These are phyloP conservation scores for Harmothoe impar DNA, from an alignment of 2,888 invertebrate genomes.

Conservation along the genomic window DNA sequence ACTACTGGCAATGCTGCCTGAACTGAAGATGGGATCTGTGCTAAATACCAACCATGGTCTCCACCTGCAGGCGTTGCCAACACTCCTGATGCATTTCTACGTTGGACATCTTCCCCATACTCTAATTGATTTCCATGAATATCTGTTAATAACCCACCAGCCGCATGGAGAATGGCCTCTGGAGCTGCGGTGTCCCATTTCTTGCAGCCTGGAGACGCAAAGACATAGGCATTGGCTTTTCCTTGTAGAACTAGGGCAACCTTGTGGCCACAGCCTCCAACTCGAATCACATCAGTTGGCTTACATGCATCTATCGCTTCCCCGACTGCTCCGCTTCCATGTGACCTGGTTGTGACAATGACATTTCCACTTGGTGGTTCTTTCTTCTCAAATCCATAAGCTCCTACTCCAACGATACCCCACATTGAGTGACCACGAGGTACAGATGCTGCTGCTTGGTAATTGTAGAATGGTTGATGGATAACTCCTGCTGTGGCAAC, in stretches of 20 bases:
- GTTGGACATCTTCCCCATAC: slow-evolving; percentile 87
- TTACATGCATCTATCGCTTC: slow-evolving; percentile 92
- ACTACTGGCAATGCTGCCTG: slow-evolving; percentile 72
- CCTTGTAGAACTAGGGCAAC: slow-evolving; percentile 94
- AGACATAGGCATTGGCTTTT: slow-evolving; percentile 97
- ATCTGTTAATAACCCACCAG: slow-evolving; percentile 95
- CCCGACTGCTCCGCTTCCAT: slow-evolving; percentile 92
- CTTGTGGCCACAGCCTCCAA: slow-evolving; percentile 98
- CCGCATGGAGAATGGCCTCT: slow-evolving; percentile 93
- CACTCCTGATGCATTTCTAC: slow-evolving; percentile 91
- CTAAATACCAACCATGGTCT: slow-evolving; percentile 89
- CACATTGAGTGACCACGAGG: slow-evolving; percentile 94
- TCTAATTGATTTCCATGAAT: slow-evolving; percentile 86
- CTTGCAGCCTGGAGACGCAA: slow-evolving; percentile 96
- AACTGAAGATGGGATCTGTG: slow-evolving; percentile 87
- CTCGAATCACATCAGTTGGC: slow-evolving; percentile 91
- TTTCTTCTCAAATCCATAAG: slow-evolving; percentile 75
- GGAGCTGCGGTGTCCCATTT: slow-evolving; percentile 99
- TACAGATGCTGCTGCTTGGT: slow-evolving; percentile 80
- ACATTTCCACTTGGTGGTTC: slow-evolving; percentile 86
- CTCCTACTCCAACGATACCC: slow-evolving; percentile 91
- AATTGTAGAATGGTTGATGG: slow-evolving; percentile 96
- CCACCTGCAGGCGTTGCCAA: slow-evolving; percentile 92
- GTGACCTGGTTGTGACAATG: slow-evolving; percentile 96
- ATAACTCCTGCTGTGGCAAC: slow-evolving; percentile 97